Evolutionary conservation across 2,797 vertebrate species (phyloP).

Genomic region (Trematomus bernacchii): DNA sequence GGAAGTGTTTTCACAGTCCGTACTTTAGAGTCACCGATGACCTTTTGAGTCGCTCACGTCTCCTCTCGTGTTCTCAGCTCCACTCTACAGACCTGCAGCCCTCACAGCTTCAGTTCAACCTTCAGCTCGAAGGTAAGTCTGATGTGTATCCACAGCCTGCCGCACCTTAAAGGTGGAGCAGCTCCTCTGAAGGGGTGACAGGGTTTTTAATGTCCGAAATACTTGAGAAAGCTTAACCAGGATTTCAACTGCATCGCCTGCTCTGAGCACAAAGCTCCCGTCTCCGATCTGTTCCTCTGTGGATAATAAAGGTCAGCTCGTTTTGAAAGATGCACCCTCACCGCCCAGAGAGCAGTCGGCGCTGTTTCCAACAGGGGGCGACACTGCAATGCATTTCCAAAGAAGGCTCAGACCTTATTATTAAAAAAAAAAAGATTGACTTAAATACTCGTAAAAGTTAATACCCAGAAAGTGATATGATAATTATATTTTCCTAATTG

Average conservation of each 20-base stretch:
- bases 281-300: constrained; percentile 8
- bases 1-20: constrained; percentile 16
- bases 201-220: constrained; percentile 20
- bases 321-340: neutral
- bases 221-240: constrained; percentile 15
- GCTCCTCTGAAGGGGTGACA: neutral
- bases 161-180: neutral
- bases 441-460: neutral
- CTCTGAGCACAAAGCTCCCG: constrained; percentile 4
- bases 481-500: no score
- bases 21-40: constrained; percentile 33
- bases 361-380: constrained; percentile 46
- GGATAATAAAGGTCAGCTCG: neutral
- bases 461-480: neutral
- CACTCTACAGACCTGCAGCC: constrained; percentile 2
- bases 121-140: constrained; percentile 20
- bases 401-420: neutral
- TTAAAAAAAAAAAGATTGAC: neutral
- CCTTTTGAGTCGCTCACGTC: constrained; percentile 26
- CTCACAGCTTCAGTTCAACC: constrained; percentile 32
- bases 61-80: constrained; percentile 10
- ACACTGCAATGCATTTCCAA: constrained; percentile 8
- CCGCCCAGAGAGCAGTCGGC: constrained; percentile 1
- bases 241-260: constrained; percentile 33
- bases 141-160: constrained; percentile 21